phyloP scores from a whole-genome alignment of 2,113 vertebrate species.

The Dicentrarchus labrax region DNA sequence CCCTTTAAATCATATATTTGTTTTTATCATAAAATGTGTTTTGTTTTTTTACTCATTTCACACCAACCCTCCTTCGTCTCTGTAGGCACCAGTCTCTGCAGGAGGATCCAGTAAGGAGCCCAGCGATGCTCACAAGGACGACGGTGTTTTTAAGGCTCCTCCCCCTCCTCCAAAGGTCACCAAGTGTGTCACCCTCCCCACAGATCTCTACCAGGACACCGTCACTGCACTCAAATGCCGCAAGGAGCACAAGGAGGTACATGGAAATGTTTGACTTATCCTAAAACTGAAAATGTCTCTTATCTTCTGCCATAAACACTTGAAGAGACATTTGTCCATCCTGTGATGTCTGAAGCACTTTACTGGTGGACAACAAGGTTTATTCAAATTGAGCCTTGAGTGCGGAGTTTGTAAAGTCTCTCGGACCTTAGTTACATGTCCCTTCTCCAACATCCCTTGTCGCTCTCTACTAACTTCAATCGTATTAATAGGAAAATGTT shows the following conservation, averaged over 20 bases:
- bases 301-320: background rate
- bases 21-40: too few relatives aligned
- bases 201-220: constrained; percentile 96
- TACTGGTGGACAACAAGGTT: too few relatives aligned
- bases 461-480: background rate
- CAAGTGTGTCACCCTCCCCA: constrained; percentile 94
- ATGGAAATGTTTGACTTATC: fast-evolving
- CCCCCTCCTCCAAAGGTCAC: constrained; percentile 97
- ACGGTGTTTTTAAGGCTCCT: constrained; percentile 96
- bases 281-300: background rate
- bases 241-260: constrained; percentile 98
- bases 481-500: background rate
- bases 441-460: background rate
- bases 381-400: background rate
- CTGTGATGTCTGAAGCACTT: background rate
- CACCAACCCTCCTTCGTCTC: fast-evolving
- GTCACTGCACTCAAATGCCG: constrained; percentile 97
- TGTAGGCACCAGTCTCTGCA: constrained; percentile 86
- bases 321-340: background rate
- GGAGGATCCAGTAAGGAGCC: constrained; percentile 87
- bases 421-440: background rate
- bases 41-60: background rate
- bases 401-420: background rate
- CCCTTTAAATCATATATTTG: background rate
- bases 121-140: constrained; percentile 89